Evolutionary conservation across 2,113 vertebrate species (phyloP), one percentile per base, ranked within the genome.

Genomic region (Triplophysa rosa): DNA sequence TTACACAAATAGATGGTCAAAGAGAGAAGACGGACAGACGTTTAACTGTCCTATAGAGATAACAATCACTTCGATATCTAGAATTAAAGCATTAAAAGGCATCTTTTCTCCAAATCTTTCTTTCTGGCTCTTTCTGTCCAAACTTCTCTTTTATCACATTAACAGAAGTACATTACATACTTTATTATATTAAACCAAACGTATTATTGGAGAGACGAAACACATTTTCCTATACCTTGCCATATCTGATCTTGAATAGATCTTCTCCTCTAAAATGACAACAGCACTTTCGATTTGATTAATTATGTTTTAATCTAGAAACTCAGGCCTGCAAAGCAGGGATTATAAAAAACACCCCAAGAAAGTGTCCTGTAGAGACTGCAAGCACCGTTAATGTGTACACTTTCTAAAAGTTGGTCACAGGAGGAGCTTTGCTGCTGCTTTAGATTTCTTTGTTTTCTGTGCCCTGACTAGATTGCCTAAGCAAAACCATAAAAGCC

Each of bases 401-500:
- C 9, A 56, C 63, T 65, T 40, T 1, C 33, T 12, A 42, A 68
- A 65, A 65, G 61, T 77, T 65, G 33, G 8, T 49, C 45, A 19
- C 59, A 7, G 40, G 49, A 26, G 2, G 40, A 26, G 45, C 24
- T 13, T 75, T 66, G 14, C 40, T 72, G 67, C 68, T 65, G 78
- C 16, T 65, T 40, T 64, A 62, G 67, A 23, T 64, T 24, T 79
- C 67, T 67, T 74, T 74, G 64, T 68, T 74, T 49, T 75, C 68
- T 11, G 66, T 62, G 56, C 17, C 56, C 42, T 58, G 45, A 75
- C 74, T 19, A 47, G 37, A 59, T 33, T 78, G 68, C 77, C 76
- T 73, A 82, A 79, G 61, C 77, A 23, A 62, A 52, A 66, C 16
- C 76, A 78, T 82, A 78, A 82, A 68, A 62, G 47, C 64, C 23